Conservation (phyloP, 2,888 invertebrate species). For the Chymomyza caudatula region DNA sequence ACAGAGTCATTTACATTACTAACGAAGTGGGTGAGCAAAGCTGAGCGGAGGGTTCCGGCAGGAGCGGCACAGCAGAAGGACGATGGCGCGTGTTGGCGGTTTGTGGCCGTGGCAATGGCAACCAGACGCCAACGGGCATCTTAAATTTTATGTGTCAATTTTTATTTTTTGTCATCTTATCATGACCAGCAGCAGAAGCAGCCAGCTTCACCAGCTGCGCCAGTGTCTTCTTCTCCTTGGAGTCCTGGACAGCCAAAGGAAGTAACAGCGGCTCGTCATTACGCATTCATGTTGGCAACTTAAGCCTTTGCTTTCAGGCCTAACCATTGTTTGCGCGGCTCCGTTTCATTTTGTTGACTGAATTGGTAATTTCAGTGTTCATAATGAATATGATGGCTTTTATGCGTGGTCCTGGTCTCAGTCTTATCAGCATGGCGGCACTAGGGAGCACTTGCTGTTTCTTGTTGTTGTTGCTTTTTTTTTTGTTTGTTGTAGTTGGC, state of each 20-base stretch:
- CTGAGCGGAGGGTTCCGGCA: background rate
- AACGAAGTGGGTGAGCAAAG: constrained; percentile 64
- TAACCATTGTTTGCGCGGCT: constrained; percentile 10
- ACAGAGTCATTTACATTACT: constrained; percentile 71
- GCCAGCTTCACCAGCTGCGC: constrained; percentile 3
- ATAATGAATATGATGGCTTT: constrained; percentile 47
- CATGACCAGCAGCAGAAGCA: constrained; percentile 3
- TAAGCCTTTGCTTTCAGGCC: constrained; percentile 37
- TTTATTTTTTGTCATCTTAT: constrained; percentile 53
- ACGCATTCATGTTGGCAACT: constrained; percentile 47
- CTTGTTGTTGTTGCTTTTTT: no score
- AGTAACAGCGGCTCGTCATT: constrained; percentile 26
- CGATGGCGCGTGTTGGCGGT: constrained; percentile 54
- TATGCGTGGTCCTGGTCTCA: constrained; percentile 21
- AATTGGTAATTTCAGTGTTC: constrained; percentile 22
- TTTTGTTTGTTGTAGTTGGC: background rate
- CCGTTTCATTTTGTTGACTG: constrained; percentile 33
- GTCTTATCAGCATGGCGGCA: background rate
- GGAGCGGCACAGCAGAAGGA: background rate
- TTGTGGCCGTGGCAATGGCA: constrained; percentile 51
- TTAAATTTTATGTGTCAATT: constrained; percentile 62
- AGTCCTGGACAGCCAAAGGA: background rate
- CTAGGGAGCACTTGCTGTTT: background rate
- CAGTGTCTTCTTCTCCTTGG: background rate
- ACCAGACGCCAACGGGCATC: constrained; percentile 28